phyloP scores from a whole-genome alignment of 2,797 vertebrate species.

The Danio albolineatus region DNA sequence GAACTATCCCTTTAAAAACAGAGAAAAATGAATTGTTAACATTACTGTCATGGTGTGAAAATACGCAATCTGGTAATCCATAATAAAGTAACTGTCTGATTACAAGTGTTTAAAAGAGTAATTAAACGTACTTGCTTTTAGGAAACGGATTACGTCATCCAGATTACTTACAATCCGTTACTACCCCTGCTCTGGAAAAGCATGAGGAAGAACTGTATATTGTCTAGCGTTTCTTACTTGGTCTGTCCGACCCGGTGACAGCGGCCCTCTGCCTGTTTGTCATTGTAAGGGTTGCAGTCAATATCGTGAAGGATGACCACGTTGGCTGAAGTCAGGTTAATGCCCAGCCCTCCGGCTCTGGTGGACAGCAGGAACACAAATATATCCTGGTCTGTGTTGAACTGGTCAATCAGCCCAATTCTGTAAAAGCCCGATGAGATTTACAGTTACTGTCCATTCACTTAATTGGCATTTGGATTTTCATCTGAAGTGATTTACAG shows the following conservation, averaged over 20 bases:
- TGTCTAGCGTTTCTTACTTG: constrained; percentile 72
- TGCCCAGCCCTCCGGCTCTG: constrained; percentile 87
- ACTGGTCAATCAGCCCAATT: constrained; percentile 87
- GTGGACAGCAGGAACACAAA: constrained; percentile 89
- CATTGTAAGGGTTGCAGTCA: constrained; percentile 89
- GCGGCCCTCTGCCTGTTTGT: constrained; percentile 88
- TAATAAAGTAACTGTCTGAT: too few species aligned
- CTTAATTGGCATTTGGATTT: constrained; percentile 16
- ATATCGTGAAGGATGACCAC: constrained; percentile 89
- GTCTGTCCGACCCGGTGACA: constrained; percentile 89
- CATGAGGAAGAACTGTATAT: background rate
- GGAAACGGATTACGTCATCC: too few species aligned
- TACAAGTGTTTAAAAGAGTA: too few species aligned
- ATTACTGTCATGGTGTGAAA: too few species aligned
- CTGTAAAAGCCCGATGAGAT: constrained; percentile 66
- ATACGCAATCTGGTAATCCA: too few species aligned
- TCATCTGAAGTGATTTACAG: constrained; percentile 12
- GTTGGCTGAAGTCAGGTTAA: constrained; percentile 89
- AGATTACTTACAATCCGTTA: too few species aligned
- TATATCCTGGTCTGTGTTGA: constrained; percentile 85
- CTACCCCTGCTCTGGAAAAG: too few species aligned
- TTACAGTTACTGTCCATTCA: constrained; percentile 10
- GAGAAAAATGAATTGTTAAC: too few species aligned
- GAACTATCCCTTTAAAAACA: too few species aligned
- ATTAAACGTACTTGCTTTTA: too few species aligned